A percentile compares a stretch with the other conserved stretches of the same genome.
phyloP scores from a whole-genome alignment of 2,888 invertebrate species.

The Iphiclides podalirius region DNA sequence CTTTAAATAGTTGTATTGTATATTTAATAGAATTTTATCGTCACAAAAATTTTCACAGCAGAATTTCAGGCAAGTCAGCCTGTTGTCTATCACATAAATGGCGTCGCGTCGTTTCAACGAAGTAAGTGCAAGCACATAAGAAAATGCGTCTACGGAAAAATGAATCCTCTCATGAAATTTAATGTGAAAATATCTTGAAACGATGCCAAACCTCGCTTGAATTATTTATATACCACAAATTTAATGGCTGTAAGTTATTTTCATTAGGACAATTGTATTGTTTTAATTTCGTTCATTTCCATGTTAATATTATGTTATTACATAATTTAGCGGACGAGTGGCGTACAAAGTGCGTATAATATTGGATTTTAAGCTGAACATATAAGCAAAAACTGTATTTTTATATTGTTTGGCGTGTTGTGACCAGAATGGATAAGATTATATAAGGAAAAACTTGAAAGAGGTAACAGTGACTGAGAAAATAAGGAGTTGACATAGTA shows the following conservation, averaged over 20 bases:
- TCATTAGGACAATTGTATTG: conserved; percentile 16
- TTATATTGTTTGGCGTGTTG: too few relatives aligned
- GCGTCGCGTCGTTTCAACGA: conserved; percentile 24
- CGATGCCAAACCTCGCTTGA: conserved; percentile 75
- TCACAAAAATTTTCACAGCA: too few relatives aligned
- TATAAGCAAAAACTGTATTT: too few relatives aligned
- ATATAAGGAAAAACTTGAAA: too few relatives aligned
- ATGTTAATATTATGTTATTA: conserved; percentile 11
- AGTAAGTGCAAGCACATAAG: conserved; percentile 39
- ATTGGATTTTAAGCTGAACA: too few relatives aligned
- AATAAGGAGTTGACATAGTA: too few relatives aligned
- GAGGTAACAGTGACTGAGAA: too few relatives aligned
- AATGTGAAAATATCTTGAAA: conserved; percentile 78
- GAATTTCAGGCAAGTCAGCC: too few relatives aligned
- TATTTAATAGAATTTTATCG: too few relatives aligned
- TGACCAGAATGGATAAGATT: too few relatives aligned
- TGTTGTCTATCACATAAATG: conserved; percentile 43
- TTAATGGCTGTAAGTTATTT: conserved; percentile 75
- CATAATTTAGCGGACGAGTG: neutral
- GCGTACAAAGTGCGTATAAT: neutral
- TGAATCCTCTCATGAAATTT: conserved; percentile 77
- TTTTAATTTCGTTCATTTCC: conserved; percentile 12
- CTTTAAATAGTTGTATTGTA: too few relatives aligned
- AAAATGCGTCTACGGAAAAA: conserved; percentile 63
- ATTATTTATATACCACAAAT: conserved; percentile 77